A percentile compares a stretch with the other conserved stretches of the same genome.
Evolutionary conservation across 2,113 vertebrate species (phyloP).

Genomic region (Halcyon senegalensis): DNA sequence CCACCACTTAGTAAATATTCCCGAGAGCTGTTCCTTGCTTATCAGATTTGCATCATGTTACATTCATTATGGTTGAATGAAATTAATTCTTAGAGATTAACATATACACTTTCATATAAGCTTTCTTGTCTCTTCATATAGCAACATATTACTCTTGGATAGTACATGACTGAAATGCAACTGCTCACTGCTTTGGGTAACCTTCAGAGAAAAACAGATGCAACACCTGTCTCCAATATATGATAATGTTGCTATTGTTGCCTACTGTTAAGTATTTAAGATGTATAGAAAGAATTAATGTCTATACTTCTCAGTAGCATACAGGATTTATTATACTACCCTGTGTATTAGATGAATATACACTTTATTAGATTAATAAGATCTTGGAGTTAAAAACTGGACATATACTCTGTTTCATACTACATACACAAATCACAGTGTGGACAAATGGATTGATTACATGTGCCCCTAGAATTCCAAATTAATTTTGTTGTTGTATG

Average conservation of each 20-base stretch:
- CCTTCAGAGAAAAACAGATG: neutral
- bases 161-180: neutral
- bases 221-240: neutral
- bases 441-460: neutral
- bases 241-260: neutral
- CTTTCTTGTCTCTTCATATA: neutral
- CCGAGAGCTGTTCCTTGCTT: neutral
- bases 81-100: neutral
- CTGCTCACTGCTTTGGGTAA: neutral
- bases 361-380: neutral
- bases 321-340: neutral
- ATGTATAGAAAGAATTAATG: neutral
- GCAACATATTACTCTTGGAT: neutral
- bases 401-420: neutral
- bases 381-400: neutral
- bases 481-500: neutral
- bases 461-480: neutral
- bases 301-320: neutral
- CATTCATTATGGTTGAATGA: neutral
- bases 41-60: neutral
- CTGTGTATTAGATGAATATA: neutral
- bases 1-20: neutral
- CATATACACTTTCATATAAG: neutral
- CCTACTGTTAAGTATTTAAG: neutral
- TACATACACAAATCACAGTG: neutral